Evolutionary conservation across 30 jellyfish, hydroid and myxozoan species (phyloP).

Genomic region (Hydractinia echinata): DNA sequence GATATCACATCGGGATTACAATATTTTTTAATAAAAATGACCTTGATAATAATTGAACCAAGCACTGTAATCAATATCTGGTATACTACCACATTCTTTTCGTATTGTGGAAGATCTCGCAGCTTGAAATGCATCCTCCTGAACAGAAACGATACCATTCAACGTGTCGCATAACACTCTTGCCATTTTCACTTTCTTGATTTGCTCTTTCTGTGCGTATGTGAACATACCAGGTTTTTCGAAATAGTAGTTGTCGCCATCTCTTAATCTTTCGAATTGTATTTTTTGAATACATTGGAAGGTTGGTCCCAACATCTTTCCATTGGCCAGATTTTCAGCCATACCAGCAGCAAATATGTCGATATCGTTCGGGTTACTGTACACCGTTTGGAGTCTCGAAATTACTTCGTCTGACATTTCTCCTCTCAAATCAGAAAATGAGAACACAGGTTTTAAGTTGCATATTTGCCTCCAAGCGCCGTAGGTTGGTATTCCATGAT

Average conservation of each 20-base stretch:
- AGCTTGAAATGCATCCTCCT: conserved; percentile 55
- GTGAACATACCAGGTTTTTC: conserved; percentile 11
- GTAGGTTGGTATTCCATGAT: conserved; percentile 45
- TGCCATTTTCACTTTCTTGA: conserved; percentile 33
- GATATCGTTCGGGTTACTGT: background rate
- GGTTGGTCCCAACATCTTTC: background rate
- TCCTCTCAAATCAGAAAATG: background rate
- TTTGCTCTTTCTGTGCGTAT: background rate
- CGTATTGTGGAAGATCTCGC: no score
- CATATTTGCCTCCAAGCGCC: conserved; percentile 14
- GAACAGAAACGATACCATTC: conserved; percentile 73
- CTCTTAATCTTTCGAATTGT: conserved; percentile 10
- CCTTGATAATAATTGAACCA: no score
- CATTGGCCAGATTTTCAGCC: background rate
- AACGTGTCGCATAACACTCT: conserved; percentile 56
- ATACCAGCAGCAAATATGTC: conserved; percentile 14
- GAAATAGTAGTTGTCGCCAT: conserved; percentile 7
- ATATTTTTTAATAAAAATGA: no score
- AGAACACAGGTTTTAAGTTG: background rate
- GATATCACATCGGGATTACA: no score
- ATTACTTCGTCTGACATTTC: background rate
- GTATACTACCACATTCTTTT: no score
- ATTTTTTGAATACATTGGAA: background rate
- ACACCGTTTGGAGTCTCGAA: no score
- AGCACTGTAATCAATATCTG: no score